Base-by-base conservation (phyloP, 1,140 invertebrate genomes). In the Cyclina sinensis region DNA sequence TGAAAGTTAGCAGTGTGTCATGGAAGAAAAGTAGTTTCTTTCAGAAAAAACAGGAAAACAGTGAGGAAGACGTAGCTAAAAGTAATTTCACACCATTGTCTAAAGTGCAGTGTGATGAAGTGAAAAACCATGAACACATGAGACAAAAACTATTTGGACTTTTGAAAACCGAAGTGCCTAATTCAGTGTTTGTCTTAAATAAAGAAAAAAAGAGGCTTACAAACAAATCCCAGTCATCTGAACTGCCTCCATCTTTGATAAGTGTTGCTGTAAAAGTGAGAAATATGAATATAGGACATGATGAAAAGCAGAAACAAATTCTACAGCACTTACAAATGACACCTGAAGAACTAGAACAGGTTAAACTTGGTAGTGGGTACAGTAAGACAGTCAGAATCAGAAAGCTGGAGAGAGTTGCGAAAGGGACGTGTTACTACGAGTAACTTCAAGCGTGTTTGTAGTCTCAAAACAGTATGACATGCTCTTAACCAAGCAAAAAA, bases 401-500 rank as follows among this genome's bases (percentile, higher is more conserved):
- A 59, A 51, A 39, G 27, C 32, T 89, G 80, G 80, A 35, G 27
- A 24, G 35, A 65, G 27, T 68, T 76, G 21, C n/a, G 65, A 11
- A 81, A 82, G 65, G 78, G 68, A 9, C 24, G 87, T 43, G 48
- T 83, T 32, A 89, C 79, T 18, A 68, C 87, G 5, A 74, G 65
- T 35, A 62, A 59, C 18, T 82, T 82, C 48, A 43, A 89, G 12
- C 24, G 79, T 39, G 54, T 88, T 35, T 88, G 12, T 24, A 73
- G 4, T 39, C 59, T 39, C 70, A 86, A 65, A n/a, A 54, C 48
- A 3, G 27, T 11, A 32, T 51, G 27, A 14, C 43, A 80, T 16
- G 86, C 76, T 48, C 86, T n/a, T 70, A 88, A 37, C 76, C 76
- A 81, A 3, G 86, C n/a, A n/a, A 68, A 70, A 27, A 81, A 81